Base-by-base conservation (phyloP, 64 coral and sea anemone genomes). In the Stichodactyla mertensii region DNA sequence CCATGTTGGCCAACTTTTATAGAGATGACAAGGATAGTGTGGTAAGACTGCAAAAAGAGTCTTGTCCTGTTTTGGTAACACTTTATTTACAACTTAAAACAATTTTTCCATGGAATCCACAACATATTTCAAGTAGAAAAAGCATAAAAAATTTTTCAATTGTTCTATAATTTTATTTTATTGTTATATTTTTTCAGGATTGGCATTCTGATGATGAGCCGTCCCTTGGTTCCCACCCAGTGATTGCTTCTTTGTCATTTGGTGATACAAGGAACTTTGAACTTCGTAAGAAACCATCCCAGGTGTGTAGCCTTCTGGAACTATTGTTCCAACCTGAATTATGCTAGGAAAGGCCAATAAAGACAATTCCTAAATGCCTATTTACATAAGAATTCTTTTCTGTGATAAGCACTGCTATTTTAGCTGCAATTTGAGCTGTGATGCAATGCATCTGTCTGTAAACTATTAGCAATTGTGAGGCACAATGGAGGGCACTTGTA, bases 261-360 rank as follows among this genome's bases (percentile, higher is more conserved):
- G 93, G 93, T 67, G 93, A 95, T 87, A 91, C 85, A 61, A 84
- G 93, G 67, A 88, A 91, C 61, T 94, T 94, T 88, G 93, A 94
- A 88, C 52, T 94, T 11, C 78, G 93, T 71, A 94, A 91, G 84
- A 94, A 91, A 27, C 93, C 93, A 14, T 7, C 26, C 10, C 83
- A 89, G 84, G 92, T 93, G 82, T 16, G 78, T 19, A 1, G 26
- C 10, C 22, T 0, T 45, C 2, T 6, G 0, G n/a, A 52, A 13
- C 4, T 56, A 2, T 45, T 45, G 36, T 45, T 20, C 51, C 36
- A 20, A 56, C 14, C 11, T 53, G 15, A 52, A 11, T 52, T 61
- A 13, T 61, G 36, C 36, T 45, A 0, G 14, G 0, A 61, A 61
- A 18, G 0, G 59, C 18, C 59, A 61, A 15, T 13, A 61, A 61